Evolutionary conservation across 2,888 invertebrate genomes (phyloP), one percentile per base, ranked within the genome.

Genomic region (Pandemis corylana): DNA sequence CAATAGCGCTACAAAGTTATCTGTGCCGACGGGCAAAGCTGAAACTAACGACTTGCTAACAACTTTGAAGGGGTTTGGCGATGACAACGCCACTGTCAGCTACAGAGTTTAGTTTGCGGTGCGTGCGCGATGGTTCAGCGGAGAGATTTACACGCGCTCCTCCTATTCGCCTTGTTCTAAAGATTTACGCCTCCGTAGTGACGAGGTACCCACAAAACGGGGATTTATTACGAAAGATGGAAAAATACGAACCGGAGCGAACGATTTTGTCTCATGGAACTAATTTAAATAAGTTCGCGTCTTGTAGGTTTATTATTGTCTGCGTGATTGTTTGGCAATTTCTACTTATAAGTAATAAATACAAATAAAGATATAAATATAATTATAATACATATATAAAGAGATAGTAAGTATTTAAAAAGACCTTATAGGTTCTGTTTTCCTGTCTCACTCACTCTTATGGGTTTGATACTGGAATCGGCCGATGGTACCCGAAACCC

Each of bases 211-310:
- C 6, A 53, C 66, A 53, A 15, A 53, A 67, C 28, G 5, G 15
- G 66, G 66, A 67, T 67, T 67, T 67, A 67, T 67, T 67, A 41
- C 41, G 13, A 10, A 53, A 67, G 49, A 53, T 67, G 53, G 66
- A 66, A 36, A 66, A 66, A 53, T 66, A 66, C 66, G 53, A 51
- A 7, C 41, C n/a, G 36, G 9, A 66, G 13, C 12, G 65, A 46
- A 20, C 28, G 44, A 9, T 20, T 28, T 65, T 0, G 3, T 12
- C 44, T 12, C 20, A 36, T 13, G 49, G 6, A 65, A 36, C 49
- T 36, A 62, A 62, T 42, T 42, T 62, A n/a, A 62, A 62, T 59
- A 59, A 59, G 28, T 59, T 59, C 13, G 7, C 28, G 20, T 59
- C 28, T 59, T 9, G 28, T 20, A 3, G 2, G 20, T 59, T 1